Conservation (phyloP, 2,797 vertebrate species). For the Anguilla marmorata region DNA sequence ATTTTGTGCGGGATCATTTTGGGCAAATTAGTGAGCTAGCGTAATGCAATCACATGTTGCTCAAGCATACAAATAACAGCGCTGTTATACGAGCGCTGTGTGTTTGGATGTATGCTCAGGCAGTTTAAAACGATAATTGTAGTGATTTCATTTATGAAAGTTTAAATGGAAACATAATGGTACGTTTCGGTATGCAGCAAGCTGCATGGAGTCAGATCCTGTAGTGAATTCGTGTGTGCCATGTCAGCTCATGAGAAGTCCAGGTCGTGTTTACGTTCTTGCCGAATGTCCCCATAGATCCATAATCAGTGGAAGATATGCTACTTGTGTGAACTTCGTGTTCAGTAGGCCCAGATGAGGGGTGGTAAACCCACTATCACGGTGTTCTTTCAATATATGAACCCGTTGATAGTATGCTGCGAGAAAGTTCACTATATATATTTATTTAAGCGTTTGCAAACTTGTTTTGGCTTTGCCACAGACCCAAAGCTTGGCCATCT, state of each 20-base stretch:
- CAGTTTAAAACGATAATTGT: background rate
- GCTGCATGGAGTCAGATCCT: background rate
- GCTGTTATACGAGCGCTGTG: background rate
- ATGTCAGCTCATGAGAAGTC: background rate
- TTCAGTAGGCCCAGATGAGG: background rate
- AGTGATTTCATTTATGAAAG: background rate
- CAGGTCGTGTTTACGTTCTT: background rate
- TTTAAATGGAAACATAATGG: background rate
- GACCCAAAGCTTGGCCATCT: background rate
- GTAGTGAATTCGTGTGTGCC: background rate
- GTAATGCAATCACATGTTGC: conserved; percentile 23
- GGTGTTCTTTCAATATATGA: background rate
- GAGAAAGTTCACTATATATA: background rate
- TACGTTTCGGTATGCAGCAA: background rate
- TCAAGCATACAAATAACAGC: background rate
- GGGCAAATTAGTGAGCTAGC: conserved; percentile 13
- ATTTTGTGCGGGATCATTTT: background rate
- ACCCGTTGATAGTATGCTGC: background rate
- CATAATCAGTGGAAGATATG: background rate
- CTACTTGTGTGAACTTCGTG: background rate
- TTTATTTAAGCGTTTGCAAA: background rate
- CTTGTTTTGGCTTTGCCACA: background rate
- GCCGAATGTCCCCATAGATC: background rate
- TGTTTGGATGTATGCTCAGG: background rate
- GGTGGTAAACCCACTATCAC: background rate